Conservation (phyloP, 2,888 invertebrate species). For the Chrysolina oricalcia region DNA sequence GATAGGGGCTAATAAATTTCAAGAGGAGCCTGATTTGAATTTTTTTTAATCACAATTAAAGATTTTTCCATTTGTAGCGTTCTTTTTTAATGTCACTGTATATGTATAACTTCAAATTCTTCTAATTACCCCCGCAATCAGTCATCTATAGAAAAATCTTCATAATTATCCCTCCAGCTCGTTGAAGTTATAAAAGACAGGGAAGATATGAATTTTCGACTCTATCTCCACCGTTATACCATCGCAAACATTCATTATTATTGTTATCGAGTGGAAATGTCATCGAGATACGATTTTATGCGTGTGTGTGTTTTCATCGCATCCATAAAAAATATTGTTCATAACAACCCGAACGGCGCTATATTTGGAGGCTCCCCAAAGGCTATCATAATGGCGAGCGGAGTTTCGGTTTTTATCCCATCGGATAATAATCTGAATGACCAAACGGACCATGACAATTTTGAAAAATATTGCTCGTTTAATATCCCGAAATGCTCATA, state of each 20-base stretch:
- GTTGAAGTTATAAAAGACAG: too few species aligned
- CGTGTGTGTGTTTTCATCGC: background rate
- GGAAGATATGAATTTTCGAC: background rate
- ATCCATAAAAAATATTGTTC: background rate
- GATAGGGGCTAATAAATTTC: too few species aligned
- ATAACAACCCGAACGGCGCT: background rate
- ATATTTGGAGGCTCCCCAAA: background rate
- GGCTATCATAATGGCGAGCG: background rate
- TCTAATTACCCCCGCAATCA: too few species aligned
- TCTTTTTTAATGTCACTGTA: too few species aligned
- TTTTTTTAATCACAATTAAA: too few species aligned
- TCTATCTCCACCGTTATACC: background rate
- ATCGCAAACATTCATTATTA: background rate
- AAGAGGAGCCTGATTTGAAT: too few species aligned
- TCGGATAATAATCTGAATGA: background rate
- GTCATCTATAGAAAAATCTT: too few species aligned
- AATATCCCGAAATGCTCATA: background rate
- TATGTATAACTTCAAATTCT: too few species aligned
- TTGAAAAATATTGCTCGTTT: background rate
- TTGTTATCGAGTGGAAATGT: background rate
- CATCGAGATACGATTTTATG: background rate
- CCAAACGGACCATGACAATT: background rate
- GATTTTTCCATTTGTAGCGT: too few species aligned
- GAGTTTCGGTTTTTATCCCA: background rate
- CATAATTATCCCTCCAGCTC: too few species aligned